Conservation (phyloP, 2,113 vertebrate species). For the Elaphurus davidianus region DNA sequence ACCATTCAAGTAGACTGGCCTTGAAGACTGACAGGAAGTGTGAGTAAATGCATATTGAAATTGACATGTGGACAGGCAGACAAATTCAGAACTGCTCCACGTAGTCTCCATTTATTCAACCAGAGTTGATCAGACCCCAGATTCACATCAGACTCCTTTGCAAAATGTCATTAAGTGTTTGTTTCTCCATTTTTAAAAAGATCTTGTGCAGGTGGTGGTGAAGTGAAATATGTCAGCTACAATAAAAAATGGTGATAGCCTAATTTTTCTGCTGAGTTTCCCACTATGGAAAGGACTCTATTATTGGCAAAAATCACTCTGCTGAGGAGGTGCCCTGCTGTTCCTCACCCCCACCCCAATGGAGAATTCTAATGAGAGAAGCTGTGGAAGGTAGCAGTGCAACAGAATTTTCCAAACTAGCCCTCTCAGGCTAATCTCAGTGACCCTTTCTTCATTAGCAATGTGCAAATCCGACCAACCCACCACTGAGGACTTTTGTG, state of each 20-base stretch:
- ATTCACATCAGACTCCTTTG: background rate
- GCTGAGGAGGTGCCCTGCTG: background rate
- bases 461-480: background rate
- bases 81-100: background rate
- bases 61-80: background rate
- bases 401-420: background rate
- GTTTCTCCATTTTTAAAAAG: slow-evolving; percentile 4
- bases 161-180: slow-evolving; percentile 37
- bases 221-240: slow-evolving; percentile 28
- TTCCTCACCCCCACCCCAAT: background rate
- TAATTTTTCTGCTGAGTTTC: slow-evolving; percentile 31
- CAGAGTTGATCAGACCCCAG: background rate
- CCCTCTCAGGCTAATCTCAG: background rate
- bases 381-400: background rate
- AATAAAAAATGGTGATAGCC: background rate
- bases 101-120: background rate
- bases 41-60: background rate
- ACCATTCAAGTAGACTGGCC: background rate
- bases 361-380: background rate
- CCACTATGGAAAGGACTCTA: background rate
- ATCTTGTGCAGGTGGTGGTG: background rate
- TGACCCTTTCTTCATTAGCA: background rate
- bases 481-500: background rate
- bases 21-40: background rate
- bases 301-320: background rate